Evolutionary conservation across 2,113 vertebrate species (phyloP), one percentile per base, ranked within the genome.

Genomic region (Vidua macroura): DNA sequence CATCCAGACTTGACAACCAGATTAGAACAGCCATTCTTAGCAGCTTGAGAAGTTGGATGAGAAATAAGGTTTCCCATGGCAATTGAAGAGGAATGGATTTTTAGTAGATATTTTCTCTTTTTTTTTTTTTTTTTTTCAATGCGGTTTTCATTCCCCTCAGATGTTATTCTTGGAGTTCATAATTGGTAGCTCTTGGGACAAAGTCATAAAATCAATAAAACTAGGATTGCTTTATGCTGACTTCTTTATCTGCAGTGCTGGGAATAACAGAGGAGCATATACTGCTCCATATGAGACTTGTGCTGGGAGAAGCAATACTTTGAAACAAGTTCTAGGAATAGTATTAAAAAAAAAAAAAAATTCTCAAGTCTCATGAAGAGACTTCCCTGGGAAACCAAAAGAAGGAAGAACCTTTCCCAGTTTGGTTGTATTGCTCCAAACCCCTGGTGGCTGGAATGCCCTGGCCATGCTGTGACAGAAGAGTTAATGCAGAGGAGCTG

Each of bases 201-300:
- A 55, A 90, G 80, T 95, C 35, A 30, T 63, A 70, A 93, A 90
- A 92, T 92, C 92, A 85, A 59, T 96, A 90, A 93, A 95, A 80
- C 55, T 80, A 0, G 0, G 30, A 21, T 49, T 78, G 37, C 64
- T 91, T 84, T 91, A 39, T 79, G n/a, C 72, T 88, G 82, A 78
- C 27, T 94, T 78, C 53, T 91, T 87, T 78, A 43, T 89, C 52
- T 82, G 53, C 46, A 14, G 67, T 58, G 46, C 79, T 94, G 72
- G 72, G 60, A 95, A 49, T 82, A 80, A 35, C 62, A 88, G 78
- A 83, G 75, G 46, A 51, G n/a, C 75, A 77, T 33, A 95, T 66
- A 28, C 51, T 91, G 62, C 62, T 90, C 39, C 41, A 4, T 79
- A 2, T 43, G 82, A 91, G 75, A 70, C 33, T 66, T 82, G 31